Conservation (phyloP, 2,888 invertebrate species). For the Dimorphilus gyrociliatus region DNA sequence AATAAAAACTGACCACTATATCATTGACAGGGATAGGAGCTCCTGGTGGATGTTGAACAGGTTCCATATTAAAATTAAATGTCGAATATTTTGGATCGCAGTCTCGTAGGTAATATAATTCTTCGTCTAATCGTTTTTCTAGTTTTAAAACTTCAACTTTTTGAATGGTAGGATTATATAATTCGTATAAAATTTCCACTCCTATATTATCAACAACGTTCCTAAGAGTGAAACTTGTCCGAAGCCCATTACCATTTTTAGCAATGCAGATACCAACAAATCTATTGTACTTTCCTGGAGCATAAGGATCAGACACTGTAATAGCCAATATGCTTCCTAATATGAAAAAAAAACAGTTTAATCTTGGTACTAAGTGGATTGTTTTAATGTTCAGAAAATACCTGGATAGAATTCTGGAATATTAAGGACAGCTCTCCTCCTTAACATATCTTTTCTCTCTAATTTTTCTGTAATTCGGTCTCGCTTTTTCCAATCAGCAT, state of each 20-base stretch:
- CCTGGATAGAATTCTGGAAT: constrained; percentile 98
- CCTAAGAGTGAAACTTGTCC: constrained; percentile 67
- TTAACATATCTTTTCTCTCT: constrained; percentile 80
- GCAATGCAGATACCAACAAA: constrained; percentile 91
- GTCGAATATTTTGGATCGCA: constrained; percentile 78
- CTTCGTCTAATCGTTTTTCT: constrained; percentile 78
- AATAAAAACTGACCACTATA: constrained; percentile 26
- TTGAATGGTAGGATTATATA: constrained; percentile 83
- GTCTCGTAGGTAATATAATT: constrained; percentile 68
- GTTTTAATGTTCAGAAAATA: no score
- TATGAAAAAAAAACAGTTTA: background rate
- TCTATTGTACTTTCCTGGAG: constrained; percentile 61
- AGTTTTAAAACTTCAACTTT: constrained; percentile 74
- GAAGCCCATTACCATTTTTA: constrained; percentile 60
- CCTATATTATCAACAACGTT: constrained; percentile 72
- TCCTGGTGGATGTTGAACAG: constrained; percentile 58
- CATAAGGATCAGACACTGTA: constrained; percentile 65
- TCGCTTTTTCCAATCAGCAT: constrained; percentile 58
- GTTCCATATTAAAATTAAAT: constrained; percentile 76
- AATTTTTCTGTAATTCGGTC: constrained; percentile 68
- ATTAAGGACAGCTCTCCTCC: constrained; percentile 58
- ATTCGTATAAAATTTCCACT: constrained; percentile 57
- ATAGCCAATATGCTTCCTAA: constrained; percentile 72
- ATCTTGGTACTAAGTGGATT: background rate
- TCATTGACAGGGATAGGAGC: constrained; percentile 58